A percentile compares a stretch with the other conserved stretches of the same genome.
These are phyloP conservation scores for Pomatostomus ruficeps DNA, from an alignment of 2,113 vertebrate species.

Conservation along the genomic window DNA sequence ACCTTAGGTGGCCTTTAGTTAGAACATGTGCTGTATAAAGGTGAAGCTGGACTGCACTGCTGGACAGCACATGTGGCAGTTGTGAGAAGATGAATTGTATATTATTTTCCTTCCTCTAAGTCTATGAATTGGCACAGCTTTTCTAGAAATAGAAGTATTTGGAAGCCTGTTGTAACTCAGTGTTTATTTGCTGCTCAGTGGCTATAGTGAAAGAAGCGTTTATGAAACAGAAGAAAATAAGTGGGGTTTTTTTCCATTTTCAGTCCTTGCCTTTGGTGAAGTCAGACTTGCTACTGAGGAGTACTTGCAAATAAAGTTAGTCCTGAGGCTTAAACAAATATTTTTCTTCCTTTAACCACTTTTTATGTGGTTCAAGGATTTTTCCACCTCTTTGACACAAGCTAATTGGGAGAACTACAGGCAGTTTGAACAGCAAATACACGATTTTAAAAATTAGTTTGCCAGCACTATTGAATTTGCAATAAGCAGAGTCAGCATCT, in stretches of 20 bases:
- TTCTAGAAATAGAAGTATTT: background rate
- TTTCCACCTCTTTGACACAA: slow-evolving; percentile 54
- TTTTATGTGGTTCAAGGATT: slow-evolving; percentile 35
- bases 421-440: slow-evolving; percentile 66
- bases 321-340: slow-evolving; percentile 49
- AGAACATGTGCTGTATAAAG: background rate
- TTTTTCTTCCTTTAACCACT: slow-evolving; percentile 49
- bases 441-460: slow-evolving; percentile 73
- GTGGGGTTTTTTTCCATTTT: background rate
- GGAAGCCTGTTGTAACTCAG: background rate
- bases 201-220: background rate
- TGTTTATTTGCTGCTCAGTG: background rate
- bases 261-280: slow-evolving; percentile 1
- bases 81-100: background rate
- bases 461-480: slow-evolving; percentile 74
- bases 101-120: background rate
- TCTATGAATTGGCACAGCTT: background rate
- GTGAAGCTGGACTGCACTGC: background rate
- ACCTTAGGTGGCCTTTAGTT: background rate
- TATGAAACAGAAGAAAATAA: background rate
- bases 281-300: background rate
- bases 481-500: slow-evolving; percentile 75
- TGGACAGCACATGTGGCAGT: fast-evolving
- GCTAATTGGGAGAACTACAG: slow-evolving; percentile 68
- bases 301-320: slow-evolving; percentile 30